Evolutionary conservation across 2,888 invertebrate genomes (phyloP), one percentile per base, ranked within the genome.

Genomic region (Leucania comma): DNA sequence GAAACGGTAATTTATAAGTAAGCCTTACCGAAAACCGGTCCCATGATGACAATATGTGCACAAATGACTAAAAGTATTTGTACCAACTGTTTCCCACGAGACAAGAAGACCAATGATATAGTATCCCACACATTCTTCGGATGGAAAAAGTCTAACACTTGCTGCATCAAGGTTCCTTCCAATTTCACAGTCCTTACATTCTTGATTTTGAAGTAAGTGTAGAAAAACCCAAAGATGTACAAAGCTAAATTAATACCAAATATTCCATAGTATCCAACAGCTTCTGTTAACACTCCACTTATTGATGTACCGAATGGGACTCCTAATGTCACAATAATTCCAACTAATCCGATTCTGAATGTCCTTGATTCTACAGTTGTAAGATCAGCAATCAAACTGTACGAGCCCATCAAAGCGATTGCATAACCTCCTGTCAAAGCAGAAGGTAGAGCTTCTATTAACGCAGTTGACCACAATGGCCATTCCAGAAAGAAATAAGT

Each of bases 311-410:
- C 96, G 26, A 96, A 84, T 22, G 96, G 96, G 46, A 96, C 85
- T 26, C 95, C 95, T 32, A 96, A 82, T 1, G 96, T 96, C 32
- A 95, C 94, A 71, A 97, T 95, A 6, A 96, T 92, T 64, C 96
- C 96, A 20, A 97, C 94, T n/a, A 97, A 86, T 20, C 97, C 97
- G 58, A 97, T 94, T 84, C 97, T 93, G 60, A 97, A 94, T 1
- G 97, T 97, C 35, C 97, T 93, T 78, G 96, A 95, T 82, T 97
- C 96, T 29, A 96, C 69, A 1, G 96, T 93, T 53, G 97, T 96
- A 12, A 97, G 94, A 81, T 97, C 97, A 29, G 97, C 96, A 9
- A 97, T 93, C 81, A 96, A 97, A 79, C 96, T 97, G 88, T 96
- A 96, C 58, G 97, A 93, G 3, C 96, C 96, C 94, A 97, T 96